A percentile compares a stretch with the other conserved stretches of the same genome.
Evolutionary conservation across 2,888 invertebrate species (phyloP).

Genomic region (Eupithecia exiguata): DNA sequence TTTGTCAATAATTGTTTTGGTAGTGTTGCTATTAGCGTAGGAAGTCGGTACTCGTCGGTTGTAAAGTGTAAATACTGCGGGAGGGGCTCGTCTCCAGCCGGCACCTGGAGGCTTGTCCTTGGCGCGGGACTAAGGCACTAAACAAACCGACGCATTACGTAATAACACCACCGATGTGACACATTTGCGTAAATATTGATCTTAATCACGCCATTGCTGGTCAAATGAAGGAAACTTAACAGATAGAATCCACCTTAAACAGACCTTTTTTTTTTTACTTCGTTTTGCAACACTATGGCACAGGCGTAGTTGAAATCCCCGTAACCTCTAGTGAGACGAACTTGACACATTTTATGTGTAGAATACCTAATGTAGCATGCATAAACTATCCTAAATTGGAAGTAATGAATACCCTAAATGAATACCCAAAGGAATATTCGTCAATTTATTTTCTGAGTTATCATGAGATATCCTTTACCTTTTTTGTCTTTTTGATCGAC

Average conservation of each 20-base stretch:
- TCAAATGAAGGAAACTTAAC: constrained; percentile 42
- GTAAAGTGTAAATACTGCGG: constrained; percentile 15
- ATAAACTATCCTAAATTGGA: background rate
- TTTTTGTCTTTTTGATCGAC: background rate
- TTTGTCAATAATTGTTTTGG: constrained; percentile 41
- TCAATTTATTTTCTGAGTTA: background rate
- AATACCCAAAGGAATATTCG: background rate
- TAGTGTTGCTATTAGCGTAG: constrained; percentile 33
- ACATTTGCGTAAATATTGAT: constrained; percentile 80
- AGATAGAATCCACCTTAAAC: background rate
- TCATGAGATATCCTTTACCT: background rate
- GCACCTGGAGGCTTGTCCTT: constrained; percentile 33
- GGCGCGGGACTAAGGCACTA: constrained; percentile 40
- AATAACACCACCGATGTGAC: constrained; percentile 63
- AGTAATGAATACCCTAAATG: background rate
- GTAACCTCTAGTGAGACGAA: background rate
- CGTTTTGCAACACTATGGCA: background rate
- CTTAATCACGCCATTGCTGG: constrained; percentile 70
- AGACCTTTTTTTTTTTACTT: background rate
- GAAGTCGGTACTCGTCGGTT: constrained; percentile 8
- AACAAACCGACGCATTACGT: constrained; percentile 71
- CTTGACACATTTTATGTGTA: background rate
- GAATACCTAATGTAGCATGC: background rate
- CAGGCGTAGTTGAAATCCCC: background rate
- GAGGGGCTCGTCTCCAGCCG: constrained; percentile 30